Evolutionary conservation across 1,140 invertebrate genomes (phyloP).

Genomic region (Zaprionus capensis): DNA sequence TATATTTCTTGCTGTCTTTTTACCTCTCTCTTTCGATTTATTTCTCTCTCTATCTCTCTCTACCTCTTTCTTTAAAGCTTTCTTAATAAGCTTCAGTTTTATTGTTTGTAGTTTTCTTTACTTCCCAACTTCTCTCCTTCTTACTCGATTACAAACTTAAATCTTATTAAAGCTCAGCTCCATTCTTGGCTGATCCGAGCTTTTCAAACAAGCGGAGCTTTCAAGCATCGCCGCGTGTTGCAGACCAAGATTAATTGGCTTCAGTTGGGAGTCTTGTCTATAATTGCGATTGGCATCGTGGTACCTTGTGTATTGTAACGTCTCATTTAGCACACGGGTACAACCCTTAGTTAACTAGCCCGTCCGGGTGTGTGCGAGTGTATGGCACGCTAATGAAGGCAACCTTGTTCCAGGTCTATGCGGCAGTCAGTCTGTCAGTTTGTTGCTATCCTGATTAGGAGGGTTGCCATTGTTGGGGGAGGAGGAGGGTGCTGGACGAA

Average conservation of each 20-base stretch:
- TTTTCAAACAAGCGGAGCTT: not conserved
- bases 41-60: no score
- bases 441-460: slow-evolving; percentile 4
- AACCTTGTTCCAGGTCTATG: not conserved
- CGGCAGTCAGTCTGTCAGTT: not conserved
- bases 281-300: slow-evolving; percentile 46
- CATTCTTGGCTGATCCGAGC: not conserved
- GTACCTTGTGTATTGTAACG: slow-evolving; percentile 28
- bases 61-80: no score
- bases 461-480: slow-evolving; percentile 15
- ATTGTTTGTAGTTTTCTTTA: not conserved
- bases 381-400: slow-evolving; percentile 37
- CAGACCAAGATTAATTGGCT: slow-evolving; percentile 31
- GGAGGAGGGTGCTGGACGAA: not conserved
- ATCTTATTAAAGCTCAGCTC: not conserved
- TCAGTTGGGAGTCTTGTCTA: slow-evolving; percentile 37
- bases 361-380: slow-evolving; percentile 6
- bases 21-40: not conserved
- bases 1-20: no score
- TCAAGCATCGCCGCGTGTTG: not conserved
- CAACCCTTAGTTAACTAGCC: slow-evolving; percentile 45
- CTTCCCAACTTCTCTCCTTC: not conserved
- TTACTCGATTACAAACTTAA: not conserved
- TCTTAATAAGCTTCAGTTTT: not conserved
- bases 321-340: slow-evolving; percentile 37